Evolutionary conservation across 1,140 invertebrate species (phyloP), one percentile per base, ranked within the genome.

Genomic region (Trypoxylus dichotomus): DNA sequence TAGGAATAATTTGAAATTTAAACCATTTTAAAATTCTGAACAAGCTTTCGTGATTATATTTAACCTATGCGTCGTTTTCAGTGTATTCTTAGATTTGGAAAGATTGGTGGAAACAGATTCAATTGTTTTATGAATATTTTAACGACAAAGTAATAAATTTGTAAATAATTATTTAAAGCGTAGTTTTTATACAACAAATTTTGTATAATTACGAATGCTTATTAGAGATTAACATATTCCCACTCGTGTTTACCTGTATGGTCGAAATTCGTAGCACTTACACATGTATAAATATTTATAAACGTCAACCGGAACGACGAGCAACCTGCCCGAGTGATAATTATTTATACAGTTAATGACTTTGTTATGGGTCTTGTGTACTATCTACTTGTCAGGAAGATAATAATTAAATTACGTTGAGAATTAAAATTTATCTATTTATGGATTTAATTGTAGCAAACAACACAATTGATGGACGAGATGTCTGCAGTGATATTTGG

Each of bases 211-310:
- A 15, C 60, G 11, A 68, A 5, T 68, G 60, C 24, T 68, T 68
- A 68, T 27, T 24, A 27, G 3, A 68, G 60, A 68, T 68, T 24
- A 68, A 68, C 24, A 13, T 29, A 29, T 68, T 68, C 24, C 25
- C 24, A 29, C 60, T 27, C 24, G 13, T 68, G 21, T 68, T 68
- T 68, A 27, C 24, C 21, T 68, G 27, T 68, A 68, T 8, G 60
- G 27, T 68, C 21, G 21, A 68, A 68, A 68, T 68, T 68, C 7
- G 27, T 68, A 24, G 60, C 24, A 27, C 1, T 24, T 24, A 68
- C 60, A 68, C 60, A 24, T 68, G 60, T 68, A 13, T 68, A 68
- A 68, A 68, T 68, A 68, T 68, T 68, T 68, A 68, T 68, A 29
- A 24, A 27, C 8, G 60, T 27, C 47, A 58, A n/a, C 21, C 21